Evolutionary conservation across 2,888 invertebrate genomes (phyloP), one percentile per base, ranked within the genome.

Genomic region (Drosophila kambysellisi): DNA sequence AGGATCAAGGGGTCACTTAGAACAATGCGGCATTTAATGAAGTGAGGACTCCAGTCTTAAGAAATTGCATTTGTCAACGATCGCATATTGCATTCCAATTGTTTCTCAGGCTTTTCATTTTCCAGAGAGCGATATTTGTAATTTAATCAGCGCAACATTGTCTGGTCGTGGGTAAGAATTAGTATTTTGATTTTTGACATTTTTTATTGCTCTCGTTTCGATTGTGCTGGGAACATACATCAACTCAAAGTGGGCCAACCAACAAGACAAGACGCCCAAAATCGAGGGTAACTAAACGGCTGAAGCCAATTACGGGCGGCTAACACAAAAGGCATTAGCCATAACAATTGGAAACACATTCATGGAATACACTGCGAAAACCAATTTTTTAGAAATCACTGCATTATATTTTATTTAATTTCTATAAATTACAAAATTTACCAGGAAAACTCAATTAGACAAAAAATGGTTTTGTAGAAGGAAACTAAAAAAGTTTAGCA

Each of bases 141-240:
- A 90, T 61, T 90, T 83, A 90, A 84, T 84, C 90, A 84, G 89
- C 25, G 57, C 29, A 69, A 69, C 51, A 84, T 84, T 84, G 83
- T 84, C 70, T 51, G 1, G 17, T 50, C n/a, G 15, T 39, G 51
- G 29, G n/a, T 35, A 35, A 17, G 32, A 68, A 69, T 61, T 68
- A 25, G 33, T 69, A 72, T 81, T 65, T 70, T 69, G 67, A 64
- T 61, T 67, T 64, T 60, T 32, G 48, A 63, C 52, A 61, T 51
- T 70, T 72, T 78, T 85, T 72, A 88, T 80, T 86, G 89, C 60
- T 29, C 61, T 2, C 50, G 41, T 41, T 83, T 61, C 58, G 62
- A 60, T 53, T 39, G 46, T 43, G 15, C 57, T 15, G 57, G 37
- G 8, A 50, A 50, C 52, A 41, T 50, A 54, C 62, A 64, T 78